Percentiles rank a stretch among this genome's conserved stretches.
Conservation (phyloP, 2,113 vertebrate species). For the Tringa solitaria region DNA sequence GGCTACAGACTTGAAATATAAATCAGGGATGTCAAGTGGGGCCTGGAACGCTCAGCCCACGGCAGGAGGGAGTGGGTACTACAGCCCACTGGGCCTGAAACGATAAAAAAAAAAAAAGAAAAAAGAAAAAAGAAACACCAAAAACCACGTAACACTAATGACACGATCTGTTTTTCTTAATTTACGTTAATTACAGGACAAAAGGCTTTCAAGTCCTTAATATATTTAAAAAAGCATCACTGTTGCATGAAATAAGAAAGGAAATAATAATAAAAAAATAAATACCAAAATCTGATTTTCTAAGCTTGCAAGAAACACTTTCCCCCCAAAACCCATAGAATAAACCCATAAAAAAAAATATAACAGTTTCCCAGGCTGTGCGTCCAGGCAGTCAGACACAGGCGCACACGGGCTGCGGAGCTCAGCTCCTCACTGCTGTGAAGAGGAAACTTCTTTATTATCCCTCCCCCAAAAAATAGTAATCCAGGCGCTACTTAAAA, state of each 20-base stretch:
- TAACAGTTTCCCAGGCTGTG: background rate
- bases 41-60: background rate
- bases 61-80: background rate
- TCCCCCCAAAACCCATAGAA: accelerated
- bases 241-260: background rate
- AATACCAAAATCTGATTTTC: background rate
- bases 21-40: background rate
- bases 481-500: constrained; percentile 19
- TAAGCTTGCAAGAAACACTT: background rate
- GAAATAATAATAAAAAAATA: background rate
- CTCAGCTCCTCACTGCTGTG: background rate
- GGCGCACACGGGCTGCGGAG: background rate
- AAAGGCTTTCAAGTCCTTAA: background rate
- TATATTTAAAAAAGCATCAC: background rate
- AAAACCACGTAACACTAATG: accelerated
- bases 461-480: background rate
- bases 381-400: background rate
- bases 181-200: background rate
- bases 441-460: background rate
- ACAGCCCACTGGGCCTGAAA: background rate
- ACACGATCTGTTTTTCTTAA: background rate
- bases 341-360: background rate
- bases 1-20: background rate
- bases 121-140: background rate
- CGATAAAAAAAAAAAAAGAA: background rate